Evolutionary conservation across 2,113 vertebrate genomes (phyloP).

Genomic region (Petrocephalus zakoni): DNA sequence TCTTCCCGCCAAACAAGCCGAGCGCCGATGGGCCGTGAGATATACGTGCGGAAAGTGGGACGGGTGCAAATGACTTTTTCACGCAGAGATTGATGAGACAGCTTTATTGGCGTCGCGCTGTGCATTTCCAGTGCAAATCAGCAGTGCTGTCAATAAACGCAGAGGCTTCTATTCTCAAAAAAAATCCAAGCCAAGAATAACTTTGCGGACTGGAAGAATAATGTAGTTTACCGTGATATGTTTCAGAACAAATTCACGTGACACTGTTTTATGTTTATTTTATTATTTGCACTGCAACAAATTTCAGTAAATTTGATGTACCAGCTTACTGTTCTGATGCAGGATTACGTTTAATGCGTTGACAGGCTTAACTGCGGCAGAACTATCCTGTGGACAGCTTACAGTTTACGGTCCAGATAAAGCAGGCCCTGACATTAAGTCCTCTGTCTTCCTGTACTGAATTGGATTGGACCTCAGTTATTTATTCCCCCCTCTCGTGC

Average conservation of each 20-base stretch:
- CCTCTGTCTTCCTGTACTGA: neutral
- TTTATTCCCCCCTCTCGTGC: slow-evolving; percentile 31
- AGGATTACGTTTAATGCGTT: neutral
- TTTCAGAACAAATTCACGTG: neutral
- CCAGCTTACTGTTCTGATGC: neutral
- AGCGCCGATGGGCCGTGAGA: neutral
- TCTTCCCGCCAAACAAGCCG: neutral
- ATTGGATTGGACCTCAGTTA: neutral
- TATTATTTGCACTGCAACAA: neutral
- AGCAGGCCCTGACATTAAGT: neutral
- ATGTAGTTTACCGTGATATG: neutral
- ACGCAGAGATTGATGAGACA: neutral
- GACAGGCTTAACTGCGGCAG: neutral
- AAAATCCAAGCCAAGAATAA: neutral
- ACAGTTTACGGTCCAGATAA: neutral
- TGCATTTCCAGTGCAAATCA: neutral
- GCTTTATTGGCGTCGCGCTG: neutral
- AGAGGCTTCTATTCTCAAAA: neutral
- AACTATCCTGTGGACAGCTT: neutral
- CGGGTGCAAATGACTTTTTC: neutral
- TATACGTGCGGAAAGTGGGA: neutral
- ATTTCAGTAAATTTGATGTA: neutral
- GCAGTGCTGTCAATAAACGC: neutral
- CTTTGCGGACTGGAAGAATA: neutral
- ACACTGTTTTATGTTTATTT: neutral